Percentiles rank a stretch among this genome's conserved stretches.
These are phyloP conservation scores for Coptotermes formosanus DNA, from an alignment of 1,140 invertebrate genomes.

Conservation along the genomic window DNA sequence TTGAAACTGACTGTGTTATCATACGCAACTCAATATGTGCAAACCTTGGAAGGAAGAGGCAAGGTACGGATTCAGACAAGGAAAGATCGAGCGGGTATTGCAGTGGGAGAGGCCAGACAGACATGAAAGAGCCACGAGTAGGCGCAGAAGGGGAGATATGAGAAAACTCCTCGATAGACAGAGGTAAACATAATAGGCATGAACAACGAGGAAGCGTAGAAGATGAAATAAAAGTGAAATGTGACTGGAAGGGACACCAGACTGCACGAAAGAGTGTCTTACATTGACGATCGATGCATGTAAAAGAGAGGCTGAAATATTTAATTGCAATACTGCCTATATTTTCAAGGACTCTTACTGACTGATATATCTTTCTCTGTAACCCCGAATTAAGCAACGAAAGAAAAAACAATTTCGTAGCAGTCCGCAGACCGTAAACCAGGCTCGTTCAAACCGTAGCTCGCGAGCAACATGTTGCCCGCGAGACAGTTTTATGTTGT, in stretches of 20 bases:
- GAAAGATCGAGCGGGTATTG: not conserved
- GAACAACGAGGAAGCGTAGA: slow-evolving; percentile 10
- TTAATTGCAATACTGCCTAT: not conserved
- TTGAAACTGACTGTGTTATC: not conserved
- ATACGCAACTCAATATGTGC: not conserved
- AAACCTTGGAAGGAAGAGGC: not conserved
- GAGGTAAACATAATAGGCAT: slow-evolving; percentile 20
- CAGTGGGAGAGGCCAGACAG: not conserved
- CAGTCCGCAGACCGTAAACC: too few species aligned
- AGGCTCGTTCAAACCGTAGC: too few species aligned
- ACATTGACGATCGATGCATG: not conserved
- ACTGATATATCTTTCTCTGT: too few species aligned
- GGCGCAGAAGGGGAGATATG: not conserved
- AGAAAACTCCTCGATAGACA: not conserved
- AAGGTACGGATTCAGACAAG: not conserved
- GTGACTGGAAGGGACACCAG: not conserved
- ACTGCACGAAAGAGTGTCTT: not conserved
- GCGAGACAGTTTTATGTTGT: too few species aligned
- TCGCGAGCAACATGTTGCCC: too few species aligned
- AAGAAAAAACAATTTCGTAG: too few species aligned
- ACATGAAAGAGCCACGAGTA: not conserved
- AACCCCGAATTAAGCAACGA: too few species aligned
- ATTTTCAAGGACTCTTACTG: too few species aligned
- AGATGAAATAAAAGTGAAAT: slow-evolving; percentile 28
- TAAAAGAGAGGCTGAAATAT: not conserved